Evolutionary conservation across 1,140 invertebrate species (phyloP), one percentile per base, ranked within the genome.

Genomic region (Trichonephila inaurata): DNA sequence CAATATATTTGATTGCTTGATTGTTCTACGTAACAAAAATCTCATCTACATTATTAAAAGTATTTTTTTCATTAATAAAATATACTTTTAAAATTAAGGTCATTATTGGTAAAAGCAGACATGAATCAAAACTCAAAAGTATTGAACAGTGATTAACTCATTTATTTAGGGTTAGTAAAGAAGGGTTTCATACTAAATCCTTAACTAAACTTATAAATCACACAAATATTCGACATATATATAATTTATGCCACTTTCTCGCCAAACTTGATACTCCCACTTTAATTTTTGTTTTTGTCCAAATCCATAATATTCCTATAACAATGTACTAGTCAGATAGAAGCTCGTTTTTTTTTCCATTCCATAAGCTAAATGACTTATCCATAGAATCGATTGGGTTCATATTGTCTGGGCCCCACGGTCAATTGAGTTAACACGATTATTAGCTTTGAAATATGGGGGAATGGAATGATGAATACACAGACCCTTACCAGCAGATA

Each of bases 391-490:
- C 58, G 72, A 91, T 62, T 60, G 8, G 61, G 82, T 81, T 44
- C 40, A 40, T 18, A 58, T 82, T 18, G 18, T 60, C 33, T 10
- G 24, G 40, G 10, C 7, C 40, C 21, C 51, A n/a, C 21, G 28
- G 88, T 16, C 72, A 91, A 91, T 91, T 82, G 89, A 91, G 69
- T 91, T 81, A 61, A 82, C 58, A 16, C 51, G 10, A 51, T 60
- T 72, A 91, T 91, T 81, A 82, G 44, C 66, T 64, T 40, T 60
- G 69, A 8, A 72, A 72, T 16, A 64, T 64, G 62, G 16, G 62
- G n/a, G 62, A 72, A n/a, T 44, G 24, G 69, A 14, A 86, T 28
- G 60, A 86, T 61, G 16, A 24, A 24, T 33, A 89, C 64, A 40
- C 62, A 89, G 44, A 19, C 51, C 51, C 51, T 44, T 12, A 28